Base-by-base conservation (phyloP, 92 coral and sea anemone genomes). In the Parazoanthus swiftii region DNA sequence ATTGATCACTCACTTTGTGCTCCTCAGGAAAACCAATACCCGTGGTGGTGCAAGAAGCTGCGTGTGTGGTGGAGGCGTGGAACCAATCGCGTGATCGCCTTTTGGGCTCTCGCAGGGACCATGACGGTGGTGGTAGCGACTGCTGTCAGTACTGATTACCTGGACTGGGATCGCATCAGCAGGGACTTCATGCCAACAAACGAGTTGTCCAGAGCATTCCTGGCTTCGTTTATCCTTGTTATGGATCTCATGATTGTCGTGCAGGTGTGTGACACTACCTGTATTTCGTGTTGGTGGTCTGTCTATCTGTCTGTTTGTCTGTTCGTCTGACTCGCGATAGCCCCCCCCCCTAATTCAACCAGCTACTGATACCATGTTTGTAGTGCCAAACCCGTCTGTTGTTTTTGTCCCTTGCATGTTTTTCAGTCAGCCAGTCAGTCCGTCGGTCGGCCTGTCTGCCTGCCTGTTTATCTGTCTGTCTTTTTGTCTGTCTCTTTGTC, bases 171-270 rank as follows among this genome's bases (percentile, higher is more conserved):
- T 63, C 92, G 92, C 71, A 94, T 94, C 74, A 93, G 98, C 71
- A 89, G 88, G 9, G 92, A 94, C 89, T 94, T 94, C 74, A 93
- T 93, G 92, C 95, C 98, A 2, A 94, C 98, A 23, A 94, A 91
- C 65, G 98, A 94, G 77, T 51, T 93, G 33, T 91, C 98, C 56
- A 91, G 98, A 65, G 95, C 98, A 1, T 94, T 89, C 76, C 88
- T 94, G 80, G 98, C 95, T 1, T 93, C 98, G 14, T 94, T 94
- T 70, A 94, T 94, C 50, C 94, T 94, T 0, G 98, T 94, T 37
- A 94, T 94, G 98, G 98, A 94, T 80, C 90, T 94, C 79, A 85
- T 94, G 88, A 94, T 94, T 81, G 95, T 94, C 0, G 91, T 94
- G 90, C 98, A 94, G 98, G 98, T 94, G 74, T 0, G 15, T 42